phyloP scores from a whole-genome alignment of 1,140 invertebrate genomes.

The Philaenus spumarius region DNA sequence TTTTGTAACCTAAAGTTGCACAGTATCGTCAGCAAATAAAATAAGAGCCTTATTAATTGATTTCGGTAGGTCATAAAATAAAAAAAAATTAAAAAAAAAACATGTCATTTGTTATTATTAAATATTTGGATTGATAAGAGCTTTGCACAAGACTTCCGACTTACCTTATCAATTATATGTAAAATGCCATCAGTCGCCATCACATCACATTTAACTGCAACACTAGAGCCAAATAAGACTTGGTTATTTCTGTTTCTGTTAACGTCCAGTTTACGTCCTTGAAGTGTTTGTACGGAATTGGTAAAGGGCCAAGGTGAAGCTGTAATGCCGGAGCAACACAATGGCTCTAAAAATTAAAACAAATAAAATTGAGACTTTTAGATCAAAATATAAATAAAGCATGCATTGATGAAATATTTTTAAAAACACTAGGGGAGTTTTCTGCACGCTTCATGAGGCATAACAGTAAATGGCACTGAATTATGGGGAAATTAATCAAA shows the following conservation, averaged over 20 bases:
- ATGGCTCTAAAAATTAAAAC: constrained; percentile 33
- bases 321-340: constrained; percentile 41
- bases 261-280: constrained; percentile 31
- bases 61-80: not conserved
- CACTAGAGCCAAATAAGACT: constrained; percentile 35
- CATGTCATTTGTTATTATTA: not conserved
- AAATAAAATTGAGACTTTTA: no score
- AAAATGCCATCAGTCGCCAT: constrained; percentile 41
- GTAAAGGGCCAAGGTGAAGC: constrained; percentile 34
- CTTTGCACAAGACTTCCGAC: no score
- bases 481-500: no score
- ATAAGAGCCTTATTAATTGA: no score
- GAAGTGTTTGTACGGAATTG: constrained; percentile 35
- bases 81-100: not conserved
- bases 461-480: no score
- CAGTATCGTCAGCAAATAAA: not conserved
- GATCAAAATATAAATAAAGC: no score
- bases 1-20: not conserved
- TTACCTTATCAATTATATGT: constrained; percentile 37
- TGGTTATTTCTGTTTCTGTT: constrained; percentile 32
- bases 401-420: no score
- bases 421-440: no score
- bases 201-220: constrained; percentile 38
- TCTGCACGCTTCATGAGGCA: no score
- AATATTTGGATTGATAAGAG: not conserved